Conservation (phyloP, 2,797 vertebrate genomes). For the Peromyscus melanophrys region DNA sequence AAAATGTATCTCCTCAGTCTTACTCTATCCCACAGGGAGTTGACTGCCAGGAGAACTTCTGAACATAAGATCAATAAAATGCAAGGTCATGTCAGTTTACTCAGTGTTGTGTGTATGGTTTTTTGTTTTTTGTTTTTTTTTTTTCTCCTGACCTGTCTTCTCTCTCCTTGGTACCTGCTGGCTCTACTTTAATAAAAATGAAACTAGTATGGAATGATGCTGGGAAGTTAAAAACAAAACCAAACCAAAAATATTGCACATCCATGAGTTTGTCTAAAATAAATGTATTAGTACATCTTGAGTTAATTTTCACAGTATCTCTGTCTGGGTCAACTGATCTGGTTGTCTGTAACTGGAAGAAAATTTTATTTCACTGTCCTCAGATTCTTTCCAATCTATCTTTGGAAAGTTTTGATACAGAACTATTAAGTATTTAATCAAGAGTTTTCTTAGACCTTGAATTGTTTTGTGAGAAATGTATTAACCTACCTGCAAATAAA, state of each 20-base stretch:
- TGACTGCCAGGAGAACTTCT: neutral
- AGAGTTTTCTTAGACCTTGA: neutral
- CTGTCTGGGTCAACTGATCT: conserved; percentile 1
- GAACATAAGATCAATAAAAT: conserved; percentile 23
- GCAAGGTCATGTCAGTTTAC: neutral
- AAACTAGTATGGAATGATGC: neutral
- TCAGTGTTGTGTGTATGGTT: neutral
- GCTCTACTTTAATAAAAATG: conserved; percentile 51
- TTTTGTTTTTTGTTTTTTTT: neutral
- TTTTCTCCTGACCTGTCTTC: neutral
- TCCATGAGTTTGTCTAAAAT: neutral
- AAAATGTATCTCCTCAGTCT: neutral
- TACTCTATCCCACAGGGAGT: neutral
- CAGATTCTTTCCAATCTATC: neutral
- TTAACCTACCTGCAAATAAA: neutral
- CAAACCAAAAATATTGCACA: neutral
- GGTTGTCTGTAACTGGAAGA: neutral
- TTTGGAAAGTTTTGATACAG: neutral
- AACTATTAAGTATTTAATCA: neutral
- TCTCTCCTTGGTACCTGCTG: neutral
- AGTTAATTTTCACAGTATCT: conserved; percentile 8
- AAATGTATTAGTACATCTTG: neutral
- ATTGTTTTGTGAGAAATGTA: neutral
- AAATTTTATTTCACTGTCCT: neutral
- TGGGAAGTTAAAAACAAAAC: neutral